phyloP scores from a whole-genome alignment of 2,797 vertebrate species.

The Mastacembelus armatus region DNA sequence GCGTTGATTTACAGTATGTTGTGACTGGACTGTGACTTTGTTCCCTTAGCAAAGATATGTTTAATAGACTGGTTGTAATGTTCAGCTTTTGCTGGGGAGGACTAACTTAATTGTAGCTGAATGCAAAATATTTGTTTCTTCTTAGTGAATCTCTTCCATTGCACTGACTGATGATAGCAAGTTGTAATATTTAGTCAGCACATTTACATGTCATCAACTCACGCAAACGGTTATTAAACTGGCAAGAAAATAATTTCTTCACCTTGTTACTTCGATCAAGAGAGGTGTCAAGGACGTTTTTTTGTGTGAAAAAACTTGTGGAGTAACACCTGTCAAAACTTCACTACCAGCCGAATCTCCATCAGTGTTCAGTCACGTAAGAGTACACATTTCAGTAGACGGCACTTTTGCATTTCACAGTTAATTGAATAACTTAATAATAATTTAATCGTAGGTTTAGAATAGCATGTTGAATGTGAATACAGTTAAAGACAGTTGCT shows the following conservation, averaged over 20 bases:
- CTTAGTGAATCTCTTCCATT: no score
- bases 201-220: not conserved
- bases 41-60: no score
- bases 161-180: not conserved
- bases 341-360: not conserved
- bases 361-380: not conserved
- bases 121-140: no score
- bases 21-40: no score
- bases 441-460: conserved; percentile 36
- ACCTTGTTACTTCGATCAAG: not conserved
- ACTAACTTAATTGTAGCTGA: no score
- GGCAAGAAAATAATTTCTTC: not conserved
- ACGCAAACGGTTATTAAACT: no score
- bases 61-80: no score
- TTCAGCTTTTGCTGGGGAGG: no score
- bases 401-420: conserved; percentile 14
- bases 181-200: not conserved
- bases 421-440: conserved; percentile 36
- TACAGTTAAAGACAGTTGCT: conserved; percentile 32
- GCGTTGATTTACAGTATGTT: no score
- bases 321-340: not conserved
- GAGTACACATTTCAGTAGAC: conserved; percentile 17
- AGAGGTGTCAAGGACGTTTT: not conserved
- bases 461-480: conserved; percentile 33
- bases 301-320: not conserved